Conservation (phyloP, 2,113 vertebrate species). For the Lamprologus callipterus region DNA sequence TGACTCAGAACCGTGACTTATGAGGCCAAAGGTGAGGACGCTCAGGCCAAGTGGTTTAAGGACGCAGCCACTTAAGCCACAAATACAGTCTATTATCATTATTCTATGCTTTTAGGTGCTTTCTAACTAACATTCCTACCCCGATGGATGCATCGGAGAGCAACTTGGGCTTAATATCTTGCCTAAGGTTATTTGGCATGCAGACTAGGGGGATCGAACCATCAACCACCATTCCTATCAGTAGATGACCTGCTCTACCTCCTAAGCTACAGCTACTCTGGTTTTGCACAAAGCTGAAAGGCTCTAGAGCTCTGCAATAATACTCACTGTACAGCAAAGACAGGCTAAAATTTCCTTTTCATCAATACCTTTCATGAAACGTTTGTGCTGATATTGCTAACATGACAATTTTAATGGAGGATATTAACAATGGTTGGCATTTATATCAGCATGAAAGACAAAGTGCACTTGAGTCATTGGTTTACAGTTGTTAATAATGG, state of each 20-base stretch:
- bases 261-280: not conserved
- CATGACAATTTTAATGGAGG: not conserved
- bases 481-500: not conserved
- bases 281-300: rapidly evolving
- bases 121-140: not conserved
- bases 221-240: not conserved
- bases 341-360: not conserved
- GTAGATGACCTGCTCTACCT: not conserved
- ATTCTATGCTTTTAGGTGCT: not conserved
- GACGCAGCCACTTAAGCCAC: not conserved
- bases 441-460: not conserved
- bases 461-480: not conserved
- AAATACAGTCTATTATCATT: not conserved
- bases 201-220: not conserved
- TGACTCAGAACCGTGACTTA: rapidly evolving
- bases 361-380: not conserved
- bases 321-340: not conserved
- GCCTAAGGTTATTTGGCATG: not conserved
- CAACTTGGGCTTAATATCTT: not conserved
- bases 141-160: rapidly evolving
- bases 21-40: rapidly evolving
- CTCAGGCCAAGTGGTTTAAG: not conserved
- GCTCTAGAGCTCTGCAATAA: not conserved
- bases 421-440: not conserved
- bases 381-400: not conserved